Evolutionary conservation across 2,113 vertebrate genomes (phyloP), one percentile per base, ranked within the genome.

Genomic region (Proterorhinus semilunaris): DNA sequence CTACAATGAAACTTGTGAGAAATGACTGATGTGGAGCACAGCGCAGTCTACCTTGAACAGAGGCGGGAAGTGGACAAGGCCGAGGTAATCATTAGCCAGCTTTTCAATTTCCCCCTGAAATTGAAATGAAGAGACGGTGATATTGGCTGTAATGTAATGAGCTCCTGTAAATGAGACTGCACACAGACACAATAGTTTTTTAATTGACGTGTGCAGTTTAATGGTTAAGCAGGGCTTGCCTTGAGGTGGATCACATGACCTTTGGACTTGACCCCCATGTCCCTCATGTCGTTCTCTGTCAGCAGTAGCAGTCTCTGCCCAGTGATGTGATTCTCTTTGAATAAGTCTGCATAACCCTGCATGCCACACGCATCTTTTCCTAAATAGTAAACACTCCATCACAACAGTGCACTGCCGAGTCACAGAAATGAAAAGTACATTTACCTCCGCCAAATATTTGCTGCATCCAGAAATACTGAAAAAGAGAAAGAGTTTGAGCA

Each of bases 171-270:
- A 74, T 54, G 6, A 57, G 16, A 1, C 21, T 6, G 47, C 1
- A 13, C 48, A 43, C 11, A 36, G 27, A 21, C 12, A 7, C 44
- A 6, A 63, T 48, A 17, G 62, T 16, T 15, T 61, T 61, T 63
- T 63, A 63, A 63, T 9, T 27, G 13, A 52, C 48, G 49, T 7
- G 6, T 27, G 45, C 49, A 16, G 65, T 52, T 61, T 65, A 54
- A 72, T 62, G 45, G 54, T 72, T 65, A 66, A 65, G 62, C 9
- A 10, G n/a, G 72, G 46, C 83, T 69, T 94, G 95, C 98, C 96
- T 99, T 98, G 11, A 98, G 92, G 87, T 98, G 96, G 83, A 99
- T 98, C 82, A 95, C 95, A 69, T 99, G 98, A 45, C 98, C 98
- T 90, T 95, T 98, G 79, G 96, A 98, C 84, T 92, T 89, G 75